These are phyloP conservation scores for Pyrrhosoma nymphula DNA, from an alignment of 2,888 invertebrate species.

Conservation along the genomic window DNA sequence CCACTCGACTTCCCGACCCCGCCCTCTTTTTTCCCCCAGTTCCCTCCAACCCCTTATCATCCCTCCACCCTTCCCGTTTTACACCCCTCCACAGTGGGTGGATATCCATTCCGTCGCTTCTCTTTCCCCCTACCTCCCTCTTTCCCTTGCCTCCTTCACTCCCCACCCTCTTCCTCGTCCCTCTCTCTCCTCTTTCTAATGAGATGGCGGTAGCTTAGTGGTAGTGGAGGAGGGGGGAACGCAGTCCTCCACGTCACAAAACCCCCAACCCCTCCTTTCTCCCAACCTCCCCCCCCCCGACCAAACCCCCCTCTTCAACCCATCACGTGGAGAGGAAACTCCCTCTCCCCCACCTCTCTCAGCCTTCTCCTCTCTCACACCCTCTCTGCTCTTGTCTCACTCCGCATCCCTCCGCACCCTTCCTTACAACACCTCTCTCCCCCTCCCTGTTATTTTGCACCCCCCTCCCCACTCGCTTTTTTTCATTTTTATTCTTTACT, in stretches of 20 bases:
- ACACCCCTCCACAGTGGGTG: not conserved
- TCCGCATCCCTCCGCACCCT: not conserved
- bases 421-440: not conserved
- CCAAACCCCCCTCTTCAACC: not conserved
- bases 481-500: not conserved
- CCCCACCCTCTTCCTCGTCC: not conserved
- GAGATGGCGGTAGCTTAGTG: constrained; percentile 59
- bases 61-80: not conserved
- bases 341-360: not conserved
- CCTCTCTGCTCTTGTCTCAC: not conserved
- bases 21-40: not conserved
- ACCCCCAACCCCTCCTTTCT: constrained; percentile 23
- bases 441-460: not conserved
- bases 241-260: constrained; percentile 47
- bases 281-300: not conserved
- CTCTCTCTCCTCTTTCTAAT: constrained; percentile 15
- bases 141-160: not conserved
- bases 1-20: not conserved
- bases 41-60: not conserved
- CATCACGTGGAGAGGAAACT: too few species aligned
- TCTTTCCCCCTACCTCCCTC: not conserved
- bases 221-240: constrained; percentile 36
- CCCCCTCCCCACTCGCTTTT: not conserved
- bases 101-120: not conserved
- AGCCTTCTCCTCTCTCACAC: not conserved